Base-by-base conservation (phyloP, 2,113 vertebrate genomes). In the Indicator indicator region DNA sequence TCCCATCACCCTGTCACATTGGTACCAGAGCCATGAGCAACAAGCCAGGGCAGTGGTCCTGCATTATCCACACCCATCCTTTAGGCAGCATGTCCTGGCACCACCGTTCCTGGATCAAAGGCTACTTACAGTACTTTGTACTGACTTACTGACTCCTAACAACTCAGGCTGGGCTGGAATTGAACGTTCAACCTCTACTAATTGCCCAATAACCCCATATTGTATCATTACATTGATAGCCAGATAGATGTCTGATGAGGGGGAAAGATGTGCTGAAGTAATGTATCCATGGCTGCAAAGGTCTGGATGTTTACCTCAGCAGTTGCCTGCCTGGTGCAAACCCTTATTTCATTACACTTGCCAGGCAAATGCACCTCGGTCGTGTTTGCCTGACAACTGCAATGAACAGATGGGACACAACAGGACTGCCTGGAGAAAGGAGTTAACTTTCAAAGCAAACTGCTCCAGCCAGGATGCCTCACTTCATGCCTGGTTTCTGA, bases 391-490 rank as follows among this genome's bases (percentile, higher is more conserved):
- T 55, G 69, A 71, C 69, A 28, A 71, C n/a, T 52, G 69, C 36
- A 71, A 21, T 71, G 69, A 54, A 54, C 78, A 75, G 67, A 65
- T 92, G 94, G 94, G 85, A 90, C 87, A 84, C 87, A 56, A 56
- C 56, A 73, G 78, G 63, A 78, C 50, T 73, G 81, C 95, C 92
- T 88, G 83, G 67, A 73, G 83, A 95, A 86, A 94, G 90, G 89
- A 88, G 86, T 64, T 93, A 7, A 36, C 90, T 92, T 95, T 83
- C 93, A 95, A 96, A 96, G 93, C 94, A 91, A 74, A 17, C 86
- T 86, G 79, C 94, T 90, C 50, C 17, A 90, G 84, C 92, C 9
- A 13, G 81, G 94, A 76, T 88, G 95, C 89, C 93, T 86, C 88
- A 28, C 65, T 94, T 94, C 74, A 9, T 89, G 89, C 75, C 90